These are phyloP conservation scores for Coreoperca whiteheadi DNA, from an alignment of 2,113 vertebrate species.

Conservation along the genomic window DNA sequence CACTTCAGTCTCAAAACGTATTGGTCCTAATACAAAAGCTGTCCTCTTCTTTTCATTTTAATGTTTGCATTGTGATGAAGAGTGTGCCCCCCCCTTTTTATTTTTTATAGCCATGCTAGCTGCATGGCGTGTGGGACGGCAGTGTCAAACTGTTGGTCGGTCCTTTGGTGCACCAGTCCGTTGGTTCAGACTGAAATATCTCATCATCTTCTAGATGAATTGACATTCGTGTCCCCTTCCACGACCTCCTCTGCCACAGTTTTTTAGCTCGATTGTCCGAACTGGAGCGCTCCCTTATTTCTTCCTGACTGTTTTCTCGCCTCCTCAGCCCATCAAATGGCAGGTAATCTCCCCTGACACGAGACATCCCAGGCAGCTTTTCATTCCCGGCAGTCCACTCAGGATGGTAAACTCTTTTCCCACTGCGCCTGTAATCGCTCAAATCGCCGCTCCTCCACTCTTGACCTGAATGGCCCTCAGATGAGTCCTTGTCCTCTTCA, in stretches of 20 bases:
- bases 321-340: constrained; percentile 6
- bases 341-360: constrained; percentile 31
- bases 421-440: constrained; percentile 15
- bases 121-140: too few species aligned
- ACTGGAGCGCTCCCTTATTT: neutral
- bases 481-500: constrained; percentile 21
- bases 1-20: neutral
- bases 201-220: neutral
- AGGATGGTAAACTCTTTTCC: constrained; percentile 5
- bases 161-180: neutral
- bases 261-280: neutral
- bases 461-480: constrained; percentile 16
- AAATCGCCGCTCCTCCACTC: constrained; percentile 22
- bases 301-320: neutral
- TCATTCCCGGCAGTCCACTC: constrained; percentile 14
- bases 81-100: too few species aligned
- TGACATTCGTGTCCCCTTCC: too few species aligned
- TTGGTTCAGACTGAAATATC: neutral
- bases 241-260: neutral
- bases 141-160: neutral
- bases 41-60: neutral
- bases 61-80: neutral
- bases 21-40: neutral
- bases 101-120: too few species aligned
- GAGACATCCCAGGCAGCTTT: neutral